These are phyloP conservation scores for Ecdyonurus torrentis DNA, from an alignment of 2,888 invertebrate species.

Conservation along the genomic window DNA sequence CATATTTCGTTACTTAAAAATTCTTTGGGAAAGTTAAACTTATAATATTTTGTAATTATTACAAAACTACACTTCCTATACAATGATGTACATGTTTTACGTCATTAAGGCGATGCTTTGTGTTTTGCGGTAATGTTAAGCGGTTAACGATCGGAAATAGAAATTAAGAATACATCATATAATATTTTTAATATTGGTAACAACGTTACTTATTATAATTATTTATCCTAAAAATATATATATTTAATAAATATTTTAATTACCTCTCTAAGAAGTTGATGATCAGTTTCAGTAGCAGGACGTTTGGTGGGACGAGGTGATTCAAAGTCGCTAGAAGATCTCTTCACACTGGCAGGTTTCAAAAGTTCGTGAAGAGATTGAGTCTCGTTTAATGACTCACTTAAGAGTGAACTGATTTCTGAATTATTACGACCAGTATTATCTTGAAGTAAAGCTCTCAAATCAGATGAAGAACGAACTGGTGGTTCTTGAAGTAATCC, in stretches of 20 bases:
- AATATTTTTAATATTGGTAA: too few relatives aligned
- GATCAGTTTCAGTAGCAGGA: conserved; percentile 34
- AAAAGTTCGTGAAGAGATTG: conserved; percentile 20
- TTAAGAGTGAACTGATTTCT: conserved; percentile 16
- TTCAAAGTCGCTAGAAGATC: conserved; percentile 23
- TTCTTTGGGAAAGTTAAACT: too few relatives aligned
- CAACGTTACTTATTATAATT: too few relatives aligned
- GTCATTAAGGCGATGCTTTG: too few relatives aligned
- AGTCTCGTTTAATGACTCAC: conserved; percentile 16
- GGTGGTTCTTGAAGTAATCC: conserved; percentile 40
- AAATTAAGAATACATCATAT: too few relatives aligned
- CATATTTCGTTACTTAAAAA: too few relatives aligned
- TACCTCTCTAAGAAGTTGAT: conserved; percentile 62
- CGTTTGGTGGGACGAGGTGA: conserved; percentile 9
- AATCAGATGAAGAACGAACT: conserved; percentile 20
- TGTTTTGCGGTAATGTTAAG: too few relatives aligned
- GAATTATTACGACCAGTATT: conserved; percentile 12
- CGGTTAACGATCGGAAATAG: too few relatives aligned
- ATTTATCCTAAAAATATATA: too few relatives aligned
- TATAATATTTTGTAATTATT: too few relatives aligned
- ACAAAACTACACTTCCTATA: too few relatives aligned
- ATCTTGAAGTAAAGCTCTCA: conserved; percentile 8
- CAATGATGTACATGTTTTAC: too few relatives aligned
- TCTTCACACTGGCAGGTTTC: conserved; percentile 24
- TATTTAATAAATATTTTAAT: not conserved